These are phyloP conservation scores for Eumaeus atala DNA, from an alignment of 1,140 invertebrate species.

Conservation along the genomic window DNA sequence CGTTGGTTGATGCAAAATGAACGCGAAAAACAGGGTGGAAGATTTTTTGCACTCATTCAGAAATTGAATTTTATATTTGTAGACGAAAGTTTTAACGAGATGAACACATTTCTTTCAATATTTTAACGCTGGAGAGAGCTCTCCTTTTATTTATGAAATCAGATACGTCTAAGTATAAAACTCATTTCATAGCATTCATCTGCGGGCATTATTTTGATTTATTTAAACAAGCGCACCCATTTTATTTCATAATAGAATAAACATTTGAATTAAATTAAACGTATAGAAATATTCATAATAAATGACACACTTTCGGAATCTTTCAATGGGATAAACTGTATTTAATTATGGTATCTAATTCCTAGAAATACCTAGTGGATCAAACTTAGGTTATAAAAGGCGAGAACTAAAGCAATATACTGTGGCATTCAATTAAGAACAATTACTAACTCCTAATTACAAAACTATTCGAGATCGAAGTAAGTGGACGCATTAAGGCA, in stretches of 20 bases:
- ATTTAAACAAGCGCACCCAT: conserved; percentile 1
- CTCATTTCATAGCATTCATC: conserved; percentile 4
- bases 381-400: too few relatives aligned
- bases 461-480: too few relatives aligned
- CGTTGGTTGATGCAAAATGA: conserved; percentile 72
- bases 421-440: too few relatives aligned
- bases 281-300: neutral
- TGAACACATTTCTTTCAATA: conserved; percentile 55
- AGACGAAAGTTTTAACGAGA: conserved; percentile 70
- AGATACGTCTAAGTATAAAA: conserved; percentile 24
- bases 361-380: too few relatives aligned
- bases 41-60: conserved; percentile 72
- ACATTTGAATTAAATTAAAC: conserved; percentile 8
- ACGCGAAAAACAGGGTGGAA: conserved; percentile 67
- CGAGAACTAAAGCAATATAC: too few relatives aligned
- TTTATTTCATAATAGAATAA: conserved; percentile 1
- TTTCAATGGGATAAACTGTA: too few relatives aligned
- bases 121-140: conserved; percentile 51
- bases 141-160: conserved; percentile 47
- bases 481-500: too few relatives aligned
- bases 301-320: neutral
- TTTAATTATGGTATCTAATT: too few relatives aligned
- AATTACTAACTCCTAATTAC: too few relatives aligned
- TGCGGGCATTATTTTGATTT: conserved; percentile 6
- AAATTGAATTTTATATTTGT: conserved; percentile 74